Evolutionary conservation across 2,888 invertebrate genomes (phyloP).

Genomic region (Lutraria lutraria): DNA sequence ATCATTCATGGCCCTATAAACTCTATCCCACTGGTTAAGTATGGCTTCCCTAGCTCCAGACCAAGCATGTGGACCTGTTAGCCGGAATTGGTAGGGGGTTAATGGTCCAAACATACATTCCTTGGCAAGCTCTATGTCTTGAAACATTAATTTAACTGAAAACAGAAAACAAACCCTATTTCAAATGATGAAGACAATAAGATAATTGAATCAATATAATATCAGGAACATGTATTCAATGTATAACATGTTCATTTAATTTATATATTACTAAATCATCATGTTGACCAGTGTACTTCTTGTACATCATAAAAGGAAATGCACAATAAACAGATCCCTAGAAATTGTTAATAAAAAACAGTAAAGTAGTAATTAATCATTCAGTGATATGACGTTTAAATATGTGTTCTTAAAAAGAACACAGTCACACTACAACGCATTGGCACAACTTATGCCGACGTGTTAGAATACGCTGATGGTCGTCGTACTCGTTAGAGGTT

Average conservation of each 20-base stretch:
- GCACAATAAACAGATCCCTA: neutral
- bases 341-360: too few relatives aligned
- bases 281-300: neutral
- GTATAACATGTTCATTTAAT: neutral
- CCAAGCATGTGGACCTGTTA: constrained; percentile 87
- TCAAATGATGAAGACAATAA: neutral
- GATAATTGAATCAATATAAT: neutral
- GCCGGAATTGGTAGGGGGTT: constrained; percentile 86
- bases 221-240: neutral
- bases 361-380: too few relatives aligned
- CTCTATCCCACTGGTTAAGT: constrained; percentile 82
- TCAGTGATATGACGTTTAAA: too few relatives aligned
- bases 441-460: too few relatives aligned
- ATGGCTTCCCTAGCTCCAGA: constrained; percentile 87
- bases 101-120: constrained; percentile 83
- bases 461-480: too few relatives aligned
- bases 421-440: too few relatives aligned
- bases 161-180: neutral
- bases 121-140: constrained; percentile 80
- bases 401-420: too few relatives aligned
- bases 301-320: neutral
- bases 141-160: constrained; percentile 76
- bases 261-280: neutral
- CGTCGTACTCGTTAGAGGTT: too few relatives aligned
- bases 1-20: constrained; percentile 65